Evolutionary conservation across 2,113 vertebrate genomes (phyloP), one percentile per base, ranked within the genome.

Genomic region (Panthera uncia): DNA sequence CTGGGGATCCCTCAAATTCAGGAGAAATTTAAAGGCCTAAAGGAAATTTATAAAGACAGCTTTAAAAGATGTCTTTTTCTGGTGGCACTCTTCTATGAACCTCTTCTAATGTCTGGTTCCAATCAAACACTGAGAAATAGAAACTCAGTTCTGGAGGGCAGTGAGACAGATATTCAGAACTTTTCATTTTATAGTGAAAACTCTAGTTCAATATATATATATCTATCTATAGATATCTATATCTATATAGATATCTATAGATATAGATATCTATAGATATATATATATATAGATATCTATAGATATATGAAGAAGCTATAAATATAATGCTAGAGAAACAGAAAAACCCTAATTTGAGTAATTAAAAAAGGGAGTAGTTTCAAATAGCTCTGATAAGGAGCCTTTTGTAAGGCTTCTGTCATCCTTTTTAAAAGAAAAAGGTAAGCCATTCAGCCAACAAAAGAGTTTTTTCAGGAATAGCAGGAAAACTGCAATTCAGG

Each of bases 281-380:
- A 45, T 45, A 45, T 45, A 45, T 45, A 45, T 45, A 45, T 45
- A 45, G 7, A 45, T 45, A 45, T 45, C 9, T 45, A 45, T 45
- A 45, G 9, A 45, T 45, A 45, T 45, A 45, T 45, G 45, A 45
- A 50, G 27, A 71, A 79, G 31, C 65, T 85, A 52, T 48, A 92
- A 83, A 91, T 89, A 65, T 65, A 38, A 94, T 86, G 6, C 33
- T 41, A 66, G 4, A 78, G 38, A 91, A 29, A 5, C 33, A 82
- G 69, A 68, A 76, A 94, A 97, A 91, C 73, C 81, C 91, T 94
- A 76, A 91, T 71, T 55, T 88, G 68, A 82, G 45, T 65, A 73
- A 52, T 33, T 16, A 41, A 94, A 90, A 89, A 52, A 13, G 45
- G 63, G 55, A 12, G 36, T n/a, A 33, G 11, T 73, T 94, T 79